These are phyloP conservation scores for Anniella stebbinsi DNA, from an alignment of 2,797 vertebrate genomes.

Conservation along the genomic window DNA sequence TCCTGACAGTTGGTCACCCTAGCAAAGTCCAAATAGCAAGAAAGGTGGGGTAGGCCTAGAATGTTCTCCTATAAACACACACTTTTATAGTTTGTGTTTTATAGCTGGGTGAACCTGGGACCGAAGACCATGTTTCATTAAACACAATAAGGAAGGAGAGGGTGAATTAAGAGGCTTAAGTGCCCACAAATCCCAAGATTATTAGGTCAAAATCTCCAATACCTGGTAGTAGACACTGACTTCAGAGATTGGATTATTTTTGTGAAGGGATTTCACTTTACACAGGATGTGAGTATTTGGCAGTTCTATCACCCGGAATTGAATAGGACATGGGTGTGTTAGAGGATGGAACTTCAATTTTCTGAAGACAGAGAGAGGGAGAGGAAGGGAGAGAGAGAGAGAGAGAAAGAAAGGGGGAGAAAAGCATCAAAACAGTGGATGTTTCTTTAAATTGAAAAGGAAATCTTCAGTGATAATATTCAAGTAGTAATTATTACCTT, in stretches of 20 bases:
- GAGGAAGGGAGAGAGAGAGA: background rate
- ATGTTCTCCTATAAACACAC: background rate
- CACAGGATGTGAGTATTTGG: constrained; percentile 85
- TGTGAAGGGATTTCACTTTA: constrained; percentile 90
- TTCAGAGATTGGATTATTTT: constrained; percentile 91
- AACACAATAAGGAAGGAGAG: rapidly evolving
- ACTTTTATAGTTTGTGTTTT: background rate
- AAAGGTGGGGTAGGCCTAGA: background rate
- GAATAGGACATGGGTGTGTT: constrained; percentile 85
- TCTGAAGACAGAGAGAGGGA: constrained; percentile 12
- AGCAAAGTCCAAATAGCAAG: background rate
- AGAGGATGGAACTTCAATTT: constrained; percentile 80
- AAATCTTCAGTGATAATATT: background rate
- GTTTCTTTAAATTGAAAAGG: background rate
- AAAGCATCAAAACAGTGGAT: rapidly evolving
- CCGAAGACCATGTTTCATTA: background rate
- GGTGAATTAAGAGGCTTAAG: rapidly evolving
- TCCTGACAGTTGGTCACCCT: too few species aligned
- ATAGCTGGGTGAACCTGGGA: background rate
- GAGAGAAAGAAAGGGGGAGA: background rate
- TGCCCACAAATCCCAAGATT: background rate
- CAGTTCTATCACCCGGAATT: constrained; percentile 89
- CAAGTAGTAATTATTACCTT: background rate
- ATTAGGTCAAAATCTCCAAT: rapidly evolving
- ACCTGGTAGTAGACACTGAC: constrained; percentile 95